Evolutionary conservation across 2,797 vertebrate genomes (phyloP).

Genomic region (Gephyroberyx darwinii): DNA sequence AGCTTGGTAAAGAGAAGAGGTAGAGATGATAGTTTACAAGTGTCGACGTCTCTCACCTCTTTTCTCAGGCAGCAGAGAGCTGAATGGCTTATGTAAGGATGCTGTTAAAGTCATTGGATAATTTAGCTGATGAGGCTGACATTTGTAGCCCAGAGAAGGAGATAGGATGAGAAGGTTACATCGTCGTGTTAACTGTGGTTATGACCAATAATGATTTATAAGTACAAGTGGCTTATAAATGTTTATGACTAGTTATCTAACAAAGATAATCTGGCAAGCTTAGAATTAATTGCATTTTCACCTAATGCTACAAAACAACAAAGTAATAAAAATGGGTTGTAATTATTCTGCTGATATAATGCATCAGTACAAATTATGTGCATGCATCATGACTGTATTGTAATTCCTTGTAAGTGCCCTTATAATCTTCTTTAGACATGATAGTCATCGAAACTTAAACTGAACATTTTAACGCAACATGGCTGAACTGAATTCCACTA

Average conservation of each 20-base stretch:
- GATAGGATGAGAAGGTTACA: constrained; percentile 26
- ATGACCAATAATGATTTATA: no score
- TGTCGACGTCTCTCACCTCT: constrained; percentile 19
- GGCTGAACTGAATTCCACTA: constrained; percentile 3
- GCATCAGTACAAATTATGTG: no score
- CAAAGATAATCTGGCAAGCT: constrained; percentile 1
- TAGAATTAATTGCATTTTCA: neutral
- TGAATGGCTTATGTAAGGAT: constrained; percentile 55
- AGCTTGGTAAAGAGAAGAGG: constrained; percentile 27
- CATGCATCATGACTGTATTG: no score
- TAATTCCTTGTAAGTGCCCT: neutral
- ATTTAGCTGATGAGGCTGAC: constrained; percentile 73
- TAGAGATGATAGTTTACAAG: constrained; percentile 34
- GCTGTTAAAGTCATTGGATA: constrained; percentile 63
- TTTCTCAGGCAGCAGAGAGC: constrained; percentile 33
- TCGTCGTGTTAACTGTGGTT: constrained; percentile 32
- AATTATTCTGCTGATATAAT: no score
- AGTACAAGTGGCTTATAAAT: no score
- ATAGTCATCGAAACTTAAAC: no score
- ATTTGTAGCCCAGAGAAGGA: constrained; percentile 62
- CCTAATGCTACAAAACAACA: neutral
- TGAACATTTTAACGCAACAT: neutral
- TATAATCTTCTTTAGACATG: neutral
- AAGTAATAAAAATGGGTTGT: neutral
- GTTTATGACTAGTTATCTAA: neutral